Conservation (phyloP, 1,140 invertebrate genomes). For the Trypoxylus dichotomus region DNA sequence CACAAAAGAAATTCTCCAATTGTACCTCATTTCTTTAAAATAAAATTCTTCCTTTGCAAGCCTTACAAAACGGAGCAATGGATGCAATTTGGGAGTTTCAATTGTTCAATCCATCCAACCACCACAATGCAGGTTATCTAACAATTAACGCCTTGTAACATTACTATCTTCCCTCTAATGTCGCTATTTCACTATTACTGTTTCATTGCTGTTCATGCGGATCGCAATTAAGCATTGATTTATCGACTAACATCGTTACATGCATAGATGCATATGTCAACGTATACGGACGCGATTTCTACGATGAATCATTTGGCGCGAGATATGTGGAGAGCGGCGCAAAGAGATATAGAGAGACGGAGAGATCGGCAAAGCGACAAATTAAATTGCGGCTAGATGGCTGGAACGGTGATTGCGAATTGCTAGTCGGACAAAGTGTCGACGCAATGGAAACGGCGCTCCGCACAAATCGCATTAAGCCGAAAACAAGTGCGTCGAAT, state of each 20-base stretch:
- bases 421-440: background rate
- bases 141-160: no score
- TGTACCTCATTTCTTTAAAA: no score
- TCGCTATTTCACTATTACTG: no score
- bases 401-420: background rate
- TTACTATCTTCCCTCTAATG: no score
- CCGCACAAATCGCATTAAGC: background rate
- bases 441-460: background rate
- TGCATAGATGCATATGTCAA: background rate
- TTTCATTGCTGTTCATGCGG: background rate
- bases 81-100: no score
- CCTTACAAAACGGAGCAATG: no score
- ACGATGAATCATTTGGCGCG: background rate
- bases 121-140: no score
- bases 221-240: slow-evolving; percentile 3
- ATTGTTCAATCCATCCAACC: no score
- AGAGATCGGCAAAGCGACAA: background rate
- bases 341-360: background rate
- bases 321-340: no score
- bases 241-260: background rate
- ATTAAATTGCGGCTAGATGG: background rate
- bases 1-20: no score
- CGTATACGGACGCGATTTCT: background rate
- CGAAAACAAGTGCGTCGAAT: background rate
- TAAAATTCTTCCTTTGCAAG: no score